A percentile compares a stretch with the other conserved stretches of the same genome.
Evolutionary conservation across 2,797 vertebrate species (phyloP).

Genomic region (Otus scops): DNA sequence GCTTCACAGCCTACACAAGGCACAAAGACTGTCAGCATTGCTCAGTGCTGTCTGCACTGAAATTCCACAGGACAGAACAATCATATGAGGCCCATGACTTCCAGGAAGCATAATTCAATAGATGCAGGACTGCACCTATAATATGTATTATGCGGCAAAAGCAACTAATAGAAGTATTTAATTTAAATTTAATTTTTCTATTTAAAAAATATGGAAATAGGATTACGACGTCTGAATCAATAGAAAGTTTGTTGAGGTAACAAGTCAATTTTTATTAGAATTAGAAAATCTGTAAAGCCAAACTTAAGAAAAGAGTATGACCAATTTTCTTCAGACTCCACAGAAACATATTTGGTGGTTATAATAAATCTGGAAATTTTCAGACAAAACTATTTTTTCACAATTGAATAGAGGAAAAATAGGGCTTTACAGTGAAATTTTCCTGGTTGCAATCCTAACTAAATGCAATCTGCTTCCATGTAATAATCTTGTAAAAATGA

Average conservation of each 20-base stretch:
- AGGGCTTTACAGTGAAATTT: background rate
- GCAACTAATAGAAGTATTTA: background rate
- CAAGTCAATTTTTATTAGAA: background rate
- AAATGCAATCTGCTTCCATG: background rate
- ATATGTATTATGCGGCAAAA: background rate
- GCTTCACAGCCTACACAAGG: background rate
- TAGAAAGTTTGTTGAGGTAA: background rate
- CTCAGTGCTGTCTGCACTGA: background rate
- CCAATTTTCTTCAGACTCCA: background rate
- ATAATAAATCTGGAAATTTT: background rate
- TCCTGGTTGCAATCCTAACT: background rate
- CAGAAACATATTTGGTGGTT: background rate
- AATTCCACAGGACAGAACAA: background rate
- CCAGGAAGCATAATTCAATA: background rate
- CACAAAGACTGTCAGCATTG: background rate
- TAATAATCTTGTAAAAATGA: background rate
- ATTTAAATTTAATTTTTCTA: background rate
- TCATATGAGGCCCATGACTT: rapidly evolving
- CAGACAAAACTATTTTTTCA: background rate
- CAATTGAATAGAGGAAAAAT: background rate
- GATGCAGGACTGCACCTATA: background rate
- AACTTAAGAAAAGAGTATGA: background rate
- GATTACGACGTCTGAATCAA: background rate
- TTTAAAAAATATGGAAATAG: background rate
- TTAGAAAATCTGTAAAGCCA: background rate